These are phyloP conservation scores for Globodera rostochiensis DNA, from an alignment of 1,140 invertebrate species.

Conservation along the genomic window DNA sequence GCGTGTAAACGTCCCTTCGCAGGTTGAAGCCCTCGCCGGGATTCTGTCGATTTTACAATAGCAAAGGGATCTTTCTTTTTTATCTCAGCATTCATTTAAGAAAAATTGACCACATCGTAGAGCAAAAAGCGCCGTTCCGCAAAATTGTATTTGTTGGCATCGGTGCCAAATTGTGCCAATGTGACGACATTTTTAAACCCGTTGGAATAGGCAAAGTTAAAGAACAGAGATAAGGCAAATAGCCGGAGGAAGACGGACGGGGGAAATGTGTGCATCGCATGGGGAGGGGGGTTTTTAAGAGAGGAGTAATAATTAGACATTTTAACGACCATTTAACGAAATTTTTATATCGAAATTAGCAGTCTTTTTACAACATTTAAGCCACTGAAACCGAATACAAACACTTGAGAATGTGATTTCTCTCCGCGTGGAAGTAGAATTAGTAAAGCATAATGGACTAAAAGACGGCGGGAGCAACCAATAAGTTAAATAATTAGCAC, in stretches of 20 bases:
- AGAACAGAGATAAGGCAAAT: background rate
- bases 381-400: too few species aligned
- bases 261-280: background rate
- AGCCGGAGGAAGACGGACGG: background rate
- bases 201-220: background rate
- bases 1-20: slow-evolving; percentile 88
- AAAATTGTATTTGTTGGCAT: slow-evolving; percentile 32
- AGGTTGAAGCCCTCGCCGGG: slow-evolving; percentile 94
- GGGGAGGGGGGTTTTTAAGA: too few species aligned
- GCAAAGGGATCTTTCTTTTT: slow-evolving; percentile 6
- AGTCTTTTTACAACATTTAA: too few species aligned
- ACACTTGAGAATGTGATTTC: too few species aligned
- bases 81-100: background rate
- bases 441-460: too few species aligned
- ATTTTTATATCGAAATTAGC: too few species aligned
- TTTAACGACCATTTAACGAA: too few species aligned
- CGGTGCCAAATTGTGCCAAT: slow-evolving; percentile 31
- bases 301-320: too few species aligned
- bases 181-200: background rate
- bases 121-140: slow-evolving; percentile 24
- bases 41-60: slow-evolving; percentile 71
- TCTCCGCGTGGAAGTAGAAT: too few species aligned
- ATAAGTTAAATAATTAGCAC: too few species aligned
- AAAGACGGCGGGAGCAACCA: too few species aligned
- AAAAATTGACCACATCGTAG: slow-evolving; percentile 35